Base-by-base conservation (phyloP, 2,888 invertebrate species). In the Microctonus aethiopoides region DNA sequence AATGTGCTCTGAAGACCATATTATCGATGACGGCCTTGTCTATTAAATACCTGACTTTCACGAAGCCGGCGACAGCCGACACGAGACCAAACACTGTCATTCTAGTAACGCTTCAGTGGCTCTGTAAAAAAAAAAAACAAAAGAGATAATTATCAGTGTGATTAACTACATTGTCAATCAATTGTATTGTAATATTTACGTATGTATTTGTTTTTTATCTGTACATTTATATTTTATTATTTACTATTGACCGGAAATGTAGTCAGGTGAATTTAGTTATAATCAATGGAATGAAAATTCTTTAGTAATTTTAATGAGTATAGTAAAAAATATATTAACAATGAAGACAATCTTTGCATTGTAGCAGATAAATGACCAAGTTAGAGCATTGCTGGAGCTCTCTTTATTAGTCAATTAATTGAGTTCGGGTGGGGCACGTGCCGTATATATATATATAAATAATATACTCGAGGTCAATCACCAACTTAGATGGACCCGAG, bases 11-110 rank as follows among this genome's bases (percentile, higher is more conserved):
- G 88, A 96, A 96, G 72, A 95, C 92, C 92, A 94, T 93, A 87
- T 95, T 96, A 89, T 96, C 95, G 82, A 95, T 95, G 79, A 94
- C 89, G 73, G 95, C 95, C 87, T 93, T 95, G 90, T 95, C 95
- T 85, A 94, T 90, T 78, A 95, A 90, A 90, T 93, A 94, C 87
- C 95, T 93, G 86, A 95, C 94, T 89, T 95, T 95, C 80, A 96
- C 91, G 87, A 95, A 95, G 88, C 95, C 94, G 89, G 95, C 95
- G 80, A 96, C 93, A 79, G 95, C 93, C 83, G 95, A 95, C 78
- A 94, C 92, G 90, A 96, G 90, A 75, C 94, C 94, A 84, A 94
- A 92, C 76, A 95, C 90, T 83, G 93, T 92, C 95, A 95, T 95
- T 83, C 85, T 84, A 73, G 72, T 79, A 69, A 68, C 46, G 73